Evolutionary conservation across 2,113 vertebrate species (phyloP), one percentile per base, ranked within the genome.

Genomic region (Siniperca chuatsi): DNA sequence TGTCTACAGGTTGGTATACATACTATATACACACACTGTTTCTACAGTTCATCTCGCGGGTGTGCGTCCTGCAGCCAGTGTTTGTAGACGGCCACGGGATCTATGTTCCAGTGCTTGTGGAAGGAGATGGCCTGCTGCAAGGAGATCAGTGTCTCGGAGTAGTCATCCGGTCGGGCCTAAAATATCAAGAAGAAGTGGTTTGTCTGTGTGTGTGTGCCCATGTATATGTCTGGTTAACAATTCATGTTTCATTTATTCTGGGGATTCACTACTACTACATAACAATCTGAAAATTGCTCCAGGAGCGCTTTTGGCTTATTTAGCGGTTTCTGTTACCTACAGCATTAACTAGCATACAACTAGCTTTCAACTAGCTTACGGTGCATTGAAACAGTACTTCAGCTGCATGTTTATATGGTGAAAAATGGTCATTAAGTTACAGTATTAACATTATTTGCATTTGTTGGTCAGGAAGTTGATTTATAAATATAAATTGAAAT

Each of bases 91-190:
- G 95, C 90, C 67, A 98, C 90, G 0, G 98, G 98, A 84, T 99
- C 95, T 0, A 97, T 94, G 89, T 98, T 98, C 97, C 98, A 99
- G 90, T 99, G 97, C 83, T 99, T 99, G 94, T 99, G 98, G 91
- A 99, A 99, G 0, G 97, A 99, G 62, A 99, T 82, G 42, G 97
- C 96, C 37, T 96, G 94, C 57, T 97, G 97, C 83, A 95, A 93
- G 74, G 96, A 93, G 84, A 97, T 92, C 74, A 96, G 92, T 37
- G 91, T 94, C 82, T 95, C 92, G 0, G 97, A 93, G 85, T 99
- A 99, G 91, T 99, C 98, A 66, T 96, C 94, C 1, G 98, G 98
- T 42, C 97, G 94, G 12, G 97, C 98, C 98, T 98, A 86, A 11
- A 85, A 76, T 18, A 77, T 83, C 48, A 91, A 86, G 9, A 87